phyloP scores from a whole-genome alignment of 2,113 vertebrate genomes.

The Nesoenas mayeri region DNA sequence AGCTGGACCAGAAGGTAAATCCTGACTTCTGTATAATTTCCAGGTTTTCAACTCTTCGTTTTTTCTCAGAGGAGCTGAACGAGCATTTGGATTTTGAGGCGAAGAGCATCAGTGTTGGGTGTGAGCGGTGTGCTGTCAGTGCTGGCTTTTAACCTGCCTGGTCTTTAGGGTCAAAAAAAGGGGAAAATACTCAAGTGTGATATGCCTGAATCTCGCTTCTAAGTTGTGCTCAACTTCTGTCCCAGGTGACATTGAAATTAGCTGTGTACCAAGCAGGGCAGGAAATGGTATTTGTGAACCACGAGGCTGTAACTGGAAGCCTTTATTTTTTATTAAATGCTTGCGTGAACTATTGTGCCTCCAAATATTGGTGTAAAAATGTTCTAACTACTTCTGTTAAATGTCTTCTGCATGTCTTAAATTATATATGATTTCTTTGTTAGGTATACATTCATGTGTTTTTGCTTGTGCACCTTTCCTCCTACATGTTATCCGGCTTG shows the following conservation, averaged over 20 bases:
- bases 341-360: background rate
- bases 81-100: background rate
- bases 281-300: background rate
- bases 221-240: background rate
- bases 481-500: background rate
- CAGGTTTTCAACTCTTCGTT: background rate
- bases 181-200: accelerated
- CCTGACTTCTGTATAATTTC: background rate
- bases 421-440: background rate
- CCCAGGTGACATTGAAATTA: background rate
- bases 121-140: background rate
- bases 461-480: background rate
- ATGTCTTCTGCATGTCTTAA: background rate
- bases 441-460: accelerated
- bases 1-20: background rate
- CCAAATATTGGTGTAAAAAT: background rate
- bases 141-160: background rate
- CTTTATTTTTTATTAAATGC: background rate
- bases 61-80: background rate
- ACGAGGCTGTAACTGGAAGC: background rate
- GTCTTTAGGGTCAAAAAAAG: background rate
- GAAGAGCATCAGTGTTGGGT: accelerated
- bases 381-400: background rate
- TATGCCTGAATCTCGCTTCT: background rate
- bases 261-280: background rate